Conservation (phyloP, 64 coral and sea anemone species). For the Anthopleura sola region DNA sequence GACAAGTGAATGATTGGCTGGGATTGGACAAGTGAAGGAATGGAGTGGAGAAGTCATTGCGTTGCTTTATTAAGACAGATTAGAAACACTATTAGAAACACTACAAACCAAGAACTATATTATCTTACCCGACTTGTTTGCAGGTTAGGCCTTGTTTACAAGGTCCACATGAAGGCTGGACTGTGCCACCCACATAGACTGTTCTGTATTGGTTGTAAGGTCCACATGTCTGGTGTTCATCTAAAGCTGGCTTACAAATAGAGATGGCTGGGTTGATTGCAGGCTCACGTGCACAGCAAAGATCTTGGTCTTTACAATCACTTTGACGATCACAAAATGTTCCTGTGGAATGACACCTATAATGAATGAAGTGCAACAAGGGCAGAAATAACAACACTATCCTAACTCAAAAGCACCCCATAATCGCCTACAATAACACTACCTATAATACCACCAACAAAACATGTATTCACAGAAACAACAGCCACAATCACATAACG, state of each 20-base stretch:
- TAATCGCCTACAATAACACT: no score
- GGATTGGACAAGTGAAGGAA: no score
- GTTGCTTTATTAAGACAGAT: no score
- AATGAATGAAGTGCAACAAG: not conserved
- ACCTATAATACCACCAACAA: no score
- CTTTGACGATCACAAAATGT: conserved; percentile 97
- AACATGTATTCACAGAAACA: no score
- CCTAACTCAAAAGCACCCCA: not conserved
- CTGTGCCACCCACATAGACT: conserved; percentile 92
- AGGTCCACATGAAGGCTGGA: conserved; percentile 91
- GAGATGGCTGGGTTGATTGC: conserved; percentile 96
- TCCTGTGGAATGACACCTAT: conserved; percentile 23
- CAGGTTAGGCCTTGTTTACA: conserved; percentile 95
- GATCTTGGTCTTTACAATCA: conserved; percentile 90
- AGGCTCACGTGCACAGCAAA: conserved; percentile 93
- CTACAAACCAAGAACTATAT: no score
- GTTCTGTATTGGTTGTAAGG: conserved; percentile 98
- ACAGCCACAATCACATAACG: no score
- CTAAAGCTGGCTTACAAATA: conserved; percentile 91
- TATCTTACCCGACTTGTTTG: conserved; percentile 96
- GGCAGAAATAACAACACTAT: not conserved
- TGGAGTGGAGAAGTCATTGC: no score
- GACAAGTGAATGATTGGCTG: no score
- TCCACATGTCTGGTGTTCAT: conserved; percentile 98
- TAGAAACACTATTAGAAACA: no score